A percentile compares a stretch with the other conserved stretches of the same genome.
These are phyloP conservation scores for Gerosis bhagava DNA, from an alignment of 2,888 invertebrate genomes.

Conservation along the genomic window DNA sequence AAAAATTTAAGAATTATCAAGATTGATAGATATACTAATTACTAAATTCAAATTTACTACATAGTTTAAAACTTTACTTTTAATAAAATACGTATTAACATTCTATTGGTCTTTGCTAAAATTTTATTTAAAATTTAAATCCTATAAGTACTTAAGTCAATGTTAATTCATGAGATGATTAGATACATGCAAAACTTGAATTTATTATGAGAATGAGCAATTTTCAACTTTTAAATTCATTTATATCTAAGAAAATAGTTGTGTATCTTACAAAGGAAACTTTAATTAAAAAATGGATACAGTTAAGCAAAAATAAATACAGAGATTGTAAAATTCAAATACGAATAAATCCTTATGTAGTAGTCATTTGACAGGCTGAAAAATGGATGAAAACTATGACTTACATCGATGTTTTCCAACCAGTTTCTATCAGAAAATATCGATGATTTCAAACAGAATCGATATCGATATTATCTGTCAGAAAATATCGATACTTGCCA, in stretches of 20 bases:
- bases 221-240: conserved; percentile 44
- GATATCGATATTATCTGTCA: no score
- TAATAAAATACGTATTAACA: conserved; percentile 65
- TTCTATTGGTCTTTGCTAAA: conserved; percentile 77
- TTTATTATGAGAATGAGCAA: conserved; percentile 67
- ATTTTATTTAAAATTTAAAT: conserved; percentile 48
- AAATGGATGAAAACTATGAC: no score
- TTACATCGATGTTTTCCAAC: no score
- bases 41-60: conserved; percentile 50
- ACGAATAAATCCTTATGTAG: no score
- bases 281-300: no score
- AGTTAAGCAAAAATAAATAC: no score
- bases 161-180: conserved; percentile 57
- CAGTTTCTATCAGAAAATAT: no score
- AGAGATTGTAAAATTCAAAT: no score
- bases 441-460: no score
- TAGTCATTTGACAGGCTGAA: no score
- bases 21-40: conserved; percentile 52
- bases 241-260: conserved; percentile 31
- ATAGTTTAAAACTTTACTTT: conserved; percentile 40
- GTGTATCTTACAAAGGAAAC: conserved; percentile 32
- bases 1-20: conserved; percentile 54
- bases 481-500: no score
- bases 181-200: conserved; percentile 59
- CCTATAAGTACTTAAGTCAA: conserved; percentile 35